Conservation (phyloP, 2,113 vertebrate genomes). For the Rhabdomys dilectus region DNA sequence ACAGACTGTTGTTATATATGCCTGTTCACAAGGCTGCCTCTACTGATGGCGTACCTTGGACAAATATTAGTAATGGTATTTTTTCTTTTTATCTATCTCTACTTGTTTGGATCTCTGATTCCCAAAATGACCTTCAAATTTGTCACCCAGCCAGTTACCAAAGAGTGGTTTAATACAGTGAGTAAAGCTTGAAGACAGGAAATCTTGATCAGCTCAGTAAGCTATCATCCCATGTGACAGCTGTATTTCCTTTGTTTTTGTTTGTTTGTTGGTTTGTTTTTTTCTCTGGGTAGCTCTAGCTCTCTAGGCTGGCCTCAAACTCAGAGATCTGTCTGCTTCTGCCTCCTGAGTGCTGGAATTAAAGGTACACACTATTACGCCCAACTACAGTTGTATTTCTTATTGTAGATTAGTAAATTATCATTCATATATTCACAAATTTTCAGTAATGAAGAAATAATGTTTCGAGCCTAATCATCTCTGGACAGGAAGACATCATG, state of each 20-base stretch:
- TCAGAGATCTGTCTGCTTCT: not conserved
- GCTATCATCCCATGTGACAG: not conserved
- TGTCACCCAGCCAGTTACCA: not conserved
- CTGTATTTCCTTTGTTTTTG: not conserved
- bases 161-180: not conserved
- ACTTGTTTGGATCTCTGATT: not conserved
- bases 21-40: not conserved
- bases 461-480: not conserved
- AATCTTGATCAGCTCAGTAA: not conserved
- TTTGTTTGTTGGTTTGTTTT: not conserved
- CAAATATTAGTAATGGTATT: not conserved
- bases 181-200: not conserved
- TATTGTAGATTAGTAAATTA: slow-evolving; percentile 6
- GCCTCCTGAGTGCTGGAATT: not conserved
- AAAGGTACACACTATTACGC: not conserved
- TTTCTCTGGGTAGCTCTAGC: not conserved
- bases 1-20: not conserved
- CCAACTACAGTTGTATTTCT: not conserved
- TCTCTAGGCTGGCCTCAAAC: not conserved
- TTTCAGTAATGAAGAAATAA: not conserved
- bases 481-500: not conserved
- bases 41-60: not conserved
- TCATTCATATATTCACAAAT: not conserved
- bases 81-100: not conserved
- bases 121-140: not conserved